phyloP scores from a whole-genome alignment of 2,888 invertebrate species.

The Dromius quadrimaculatus region DNA sequence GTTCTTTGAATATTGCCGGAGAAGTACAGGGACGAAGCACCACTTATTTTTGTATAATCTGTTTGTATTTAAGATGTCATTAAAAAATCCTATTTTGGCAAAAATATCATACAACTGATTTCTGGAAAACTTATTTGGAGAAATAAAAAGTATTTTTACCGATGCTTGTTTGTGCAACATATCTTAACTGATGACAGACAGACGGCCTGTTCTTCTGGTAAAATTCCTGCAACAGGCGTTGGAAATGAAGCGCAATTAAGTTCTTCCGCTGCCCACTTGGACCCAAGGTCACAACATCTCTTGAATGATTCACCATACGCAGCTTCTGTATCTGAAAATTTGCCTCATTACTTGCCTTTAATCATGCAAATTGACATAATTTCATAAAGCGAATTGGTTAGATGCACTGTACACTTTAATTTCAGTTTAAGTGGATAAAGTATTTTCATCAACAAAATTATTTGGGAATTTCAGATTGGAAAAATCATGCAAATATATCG shows the following conservation, averaged over 20 bases:
- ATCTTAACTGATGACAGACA: constrained; percentile 75
- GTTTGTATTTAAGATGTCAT: too few relatives aligned
- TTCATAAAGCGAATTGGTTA: too few relatives aligned
- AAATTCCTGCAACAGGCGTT: constrained; percentile 69
- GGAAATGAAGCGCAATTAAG: constrained; percentile 61
- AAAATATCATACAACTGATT: background rate
- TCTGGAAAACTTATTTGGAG: background rate
- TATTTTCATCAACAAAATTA: too few relatives aligned
- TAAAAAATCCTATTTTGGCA: too few relatives aligned
- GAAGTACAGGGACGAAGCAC: too few relatives aligned
- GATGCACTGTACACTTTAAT: too few relatives aligned
- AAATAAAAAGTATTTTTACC: constrained; percentile 60
- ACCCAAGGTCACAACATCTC: constrained; percentile 63
- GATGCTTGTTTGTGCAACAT: constrained; percentile 72
- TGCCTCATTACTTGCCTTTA: background rate
- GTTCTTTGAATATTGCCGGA: too few relatives aligned
- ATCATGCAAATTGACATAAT: constrained; percentile 33
- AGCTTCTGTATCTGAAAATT: constrained; percentile 40
- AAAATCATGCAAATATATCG: too few relatives aligned
- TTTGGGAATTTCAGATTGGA: too few relatives aligned
- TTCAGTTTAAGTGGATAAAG: too few relatives aligned
- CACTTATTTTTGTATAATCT: too few relatives aligned
- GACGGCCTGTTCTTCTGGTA: constrained; percentile 70
- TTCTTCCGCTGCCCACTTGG: constrained; percentile 62
- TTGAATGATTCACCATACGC: constrained; percentile 58